phyloP scores from a whole-genome alignment of 2,113 vertebrate species.

The Laticauda colubrina region DNA sequence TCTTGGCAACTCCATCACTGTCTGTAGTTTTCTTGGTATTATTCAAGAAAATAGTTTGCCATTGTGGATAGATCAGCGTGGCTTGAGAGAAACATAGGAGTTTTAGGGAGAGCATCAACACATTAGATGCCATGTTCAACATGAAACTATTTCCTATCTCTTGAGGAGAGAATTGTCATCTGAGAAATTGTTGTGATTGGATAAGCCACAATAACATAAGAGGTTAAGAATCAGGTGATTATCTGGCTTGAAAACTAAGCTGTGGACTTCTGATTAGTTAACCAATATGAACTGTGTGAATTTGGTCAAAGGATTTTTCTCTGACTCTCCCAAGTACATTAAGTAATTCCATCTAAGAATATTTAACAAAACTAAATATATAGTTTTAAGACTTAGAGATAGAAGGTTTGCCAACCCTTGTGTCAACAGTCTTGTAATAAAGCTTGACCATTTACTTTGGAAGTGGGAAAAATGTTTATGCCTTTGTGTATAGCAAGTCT shows the following conservation, averaged over 20 bases:
- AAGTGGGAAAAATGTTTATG: constrained; percentile 2
- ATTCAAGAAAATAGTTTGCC: background rate
- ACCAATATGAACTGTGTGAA: background rate
- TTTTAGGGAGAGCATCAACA: background rate
- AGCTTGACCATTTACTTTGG: constrained; percentile 19
- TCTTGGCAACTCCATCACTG: background rate
- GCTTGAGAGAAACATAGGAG: background rate
- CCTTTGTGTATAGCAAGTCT: background rate
- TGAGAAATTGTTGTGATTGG: background rate
- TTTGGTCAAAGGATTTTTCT: background rate
- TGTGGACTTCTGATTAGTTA: background rate
- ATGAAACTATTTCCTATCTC: background rate
- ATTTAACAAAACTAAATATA: background rate
- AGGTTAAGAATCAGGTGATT: background rate
- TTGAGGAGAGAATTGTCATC: background rate
- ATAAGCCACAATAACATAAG: background rate
- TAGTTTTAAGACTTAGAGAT: background rate
- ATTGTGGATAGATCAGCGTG: background rate
- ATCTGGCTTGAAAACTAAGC: background rate
- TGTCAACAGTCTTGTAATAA: constrained; percentile 15
- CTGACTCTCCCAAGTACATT: background rate
- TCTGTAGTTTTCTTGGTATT: background rate
- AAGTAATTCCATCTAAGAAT: background rate
- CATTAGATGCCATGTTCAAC: background rate
- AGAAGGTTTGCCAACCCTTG: background rate